Evolutionary conservation across 2,113 vertebrate species (phyloP), one percentile per base, ranked within the genome.

Genomic region (Conger conger): DNA sequence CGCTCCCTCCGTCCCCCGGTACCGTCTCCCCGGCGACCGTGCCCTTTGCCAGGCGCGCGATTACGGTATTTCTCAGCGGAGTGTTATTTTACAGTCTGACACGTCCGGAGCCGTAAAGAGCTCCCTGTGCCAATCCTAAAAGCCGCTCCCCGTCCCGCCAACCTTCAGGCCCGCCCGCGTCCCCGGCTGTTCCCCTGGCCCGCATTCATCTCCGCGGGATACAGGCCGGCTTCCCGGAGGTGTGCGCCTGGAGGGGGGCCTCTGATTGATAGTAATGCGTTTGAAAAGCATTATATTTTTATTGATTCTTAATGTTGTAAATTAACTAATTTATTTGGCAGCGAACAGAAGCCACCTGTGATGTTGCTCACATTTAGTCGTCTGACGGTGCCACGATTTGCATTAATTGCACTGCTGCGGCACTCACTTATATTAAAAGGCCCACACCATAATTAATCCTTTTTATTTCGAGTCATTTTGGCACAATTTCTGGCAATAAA

Each of bases 371-470:
- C 96, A 94, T 96, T 96, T 95, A 95, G 96, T 95, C 95, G 96
- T 95, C 93, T 95, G 95, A 96, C 96, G 95, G 97, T 89, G 90
- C 93, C 92, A 91, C 94, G 92, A 97, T 97, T 96, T 97, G 96
- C 96, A 97, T 99, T 99, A 97, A 98, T 98, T 97, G 95, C 96
- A 90, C 95, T 95, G 95, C 94, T 93, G 95, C 96, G 96, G 97
- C 97, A 99, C 98, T 99, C 96, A 97, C 96, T 98, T 98, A 97
- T 98, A 99, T 99, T 99, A 99, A 99, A 99, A 99, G 96, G 96
- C 96, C 93, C 94, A 92, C 95, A 90, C 94, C 91, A 92, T 96
- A 98, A 99, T 99, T 97, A 99, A 98, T 99, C 96, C 95, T 95
- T 96, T 96, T 96, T 95, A 96, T 97, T 96, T 96, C 94, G 92